Evolutionary conservation across 1,140 invertebrate genomes (phyloP), one percentile per base, ranked within the genome.

Genomic region (Telenomus remus): DNA sequence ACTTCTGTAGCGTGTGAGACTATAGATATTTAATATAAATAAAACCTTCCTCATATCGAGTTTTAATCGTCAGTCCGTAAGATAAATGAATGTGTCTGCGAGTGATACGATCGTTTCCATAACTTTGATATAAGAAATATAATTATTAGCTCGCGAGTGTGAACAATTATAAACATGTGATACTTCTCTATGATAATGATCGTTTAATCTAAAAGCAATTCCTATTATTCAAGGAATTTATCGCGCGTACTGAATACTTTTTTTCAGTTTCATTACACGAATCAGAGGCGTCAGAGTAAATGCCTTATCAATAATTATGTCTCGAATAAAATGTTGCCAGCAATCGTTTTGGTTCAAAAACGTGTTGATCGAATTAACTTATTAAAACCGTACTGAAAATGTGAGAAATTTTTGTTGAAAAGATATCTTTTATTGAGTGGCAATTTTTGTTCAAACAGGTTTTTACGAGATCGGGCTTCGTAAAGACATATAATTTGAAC

Each of bases 401-500:
- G 33, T 33, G 0, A 1, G n/a, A 13, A 7, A 9, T 43, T 39
- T 65, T 64, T 49, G n/a, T 39, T n/a, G 19, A 54, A 56, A 50
- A 16, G 37, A 15, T 53, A 54, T 56, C 46, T 60, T 60, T 48
- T 54, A 69, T 60, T 48, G 14, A 39, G 44, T 14, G 3, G 44
- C 5, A 37, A 63, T 73, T 73, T 66, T 65, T 64, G 42, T 64
- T 39, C 47, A 57, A 72, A 72, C 69, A 47, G 69, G 69, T 72
- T 59, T 63, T 72, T 64, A 59, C 10, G 48, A 57, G 60, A 64
- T 59, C 69, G 34, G 39, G 35, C 33, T 63, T 60, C 57, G 44
- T 53, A 64, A 69, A 69, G 48, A 57, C 59, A 75, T 74, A 63
- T 75, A 75, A 75, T 69, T 75, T 75, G 64, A 68, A 53, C 72